Conservation (phyloP, 2,113 vertebrate genomes). For the Lagopus leucura region DNA sequence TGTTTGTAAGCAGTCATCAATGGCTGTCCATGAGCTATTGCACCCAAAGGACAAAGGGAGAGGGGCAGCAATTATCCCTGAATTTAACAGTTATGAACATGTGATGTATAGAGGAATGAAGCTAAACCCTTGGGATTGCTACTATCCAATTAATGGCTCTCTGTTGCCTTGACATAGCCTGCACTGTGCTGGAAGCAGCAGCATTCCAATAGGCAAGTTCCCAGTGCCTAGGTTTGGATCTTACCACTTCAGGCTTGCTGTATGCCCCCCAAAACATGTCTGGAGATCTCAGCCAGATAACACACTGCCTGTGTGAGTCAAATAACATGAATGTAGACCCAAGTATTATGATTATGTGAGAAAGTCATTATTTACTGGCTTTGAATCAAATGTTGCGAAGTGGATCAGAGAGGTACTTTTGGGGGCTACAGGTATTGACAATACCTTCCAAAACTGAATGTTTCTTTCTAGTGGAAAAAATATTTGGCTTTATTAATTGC, state of each 20-base stretch:
- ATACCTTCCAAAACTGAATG: background rate
- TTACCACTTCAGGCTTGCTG: slow-evolving; percentile 14
- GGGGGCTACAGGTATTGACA: background rate
- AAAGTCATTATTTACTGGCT: background rate
- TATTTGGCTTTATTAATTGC: background rate
- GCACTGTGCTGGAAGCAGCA: slow-evolving; percentile 50
- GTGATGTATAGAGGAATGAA: slow-evolving; percentile 69
- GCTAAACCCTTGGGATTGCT: slow-evolving; percentile 66
- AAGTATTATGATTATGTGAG: background rate
- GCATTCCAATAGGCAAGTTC: slow-evolving; percentile 46
- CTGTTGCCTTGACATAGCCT: slow-evolving; percentile 64
- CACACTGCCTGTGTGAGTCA: background rate
- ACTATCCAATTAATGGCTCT: slow-evolving; percentile 71
- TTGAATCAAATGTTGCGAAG: background rate
- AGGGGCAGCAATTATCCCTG: slow-evolving; percentile 26
- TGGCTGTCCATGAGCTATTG: slow-evolving; percentile 47
- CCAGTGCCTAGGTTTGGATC: slow-evolving; percentile 35
- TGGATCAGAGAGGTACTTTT: background rate
- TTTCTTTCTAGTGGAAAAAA: background rate
- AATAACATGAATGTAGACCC: background rate
- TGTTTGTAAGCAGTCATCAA: slow-evolving; percentile 64
- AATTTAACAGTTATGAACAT: slow-evolving; percentile 66
- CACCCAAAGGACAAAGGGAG: slow-evolving; percentile 61
- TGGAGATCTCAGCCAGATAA: background rate
- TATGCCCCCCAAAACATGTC: background rate